phyloP scores from a whole-genome alignment of 1,140 invertebrate genomes.

The Bombus sibiricus region DNA sequence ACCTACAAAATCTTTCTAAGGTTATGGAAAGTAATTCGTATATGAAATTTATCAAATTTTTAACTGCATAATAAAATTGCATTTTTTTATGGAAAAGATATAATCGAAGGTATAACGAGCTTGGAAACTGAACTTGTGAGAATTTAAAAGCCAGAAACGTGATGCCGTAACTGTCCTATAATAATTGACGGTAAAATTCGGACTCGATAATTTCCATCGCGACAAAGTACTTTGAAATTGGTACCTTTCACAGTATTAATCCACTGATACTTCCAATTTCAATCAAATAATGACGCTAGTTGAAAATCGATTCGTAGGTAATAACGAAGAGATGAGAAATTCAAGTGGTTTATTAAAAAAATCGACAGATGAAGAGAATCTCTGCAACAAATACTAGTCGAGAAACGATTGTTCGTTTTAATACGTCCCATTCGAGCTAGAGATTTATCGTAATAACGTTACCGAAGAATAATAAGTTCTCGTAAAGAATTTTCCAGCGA shows the following conservation, averaged over 20 bases:
- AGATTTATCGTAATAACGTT: constrained; percentile 22
- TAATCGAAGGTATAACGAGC: no score
- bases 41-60: neutral
- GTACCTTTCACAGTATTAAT: neutral
- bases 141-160: neutral
- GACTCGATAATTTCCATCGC: neutral
- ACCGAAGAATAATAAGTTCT: neutral
- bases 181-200: neutral
- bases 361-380: no score
- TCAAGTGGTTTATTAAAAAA: no score
- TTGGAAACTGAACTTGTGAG: neutral
- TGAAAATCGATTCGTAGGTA: no score
- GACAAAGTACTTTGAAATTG: neutral
- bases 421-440: neutral
- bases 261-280: neutral
- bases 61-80: neutral
- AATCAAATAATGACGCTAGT: neutral
- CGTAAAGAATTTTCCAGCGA: constrained; percentile 30
- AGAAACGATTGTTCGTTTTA: neutral
- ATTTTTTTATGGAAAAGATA: neutral
- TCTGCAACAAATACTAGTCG: neutral
- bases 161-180: neutral
- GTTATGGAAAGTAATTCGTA: neutral
- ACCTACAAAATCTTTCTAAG: no score
- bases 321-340: no score